phyloP scores from a whole-genome alignment of 2,888 invertebrate species.

The Carterocephalus palaemon region DNA sequence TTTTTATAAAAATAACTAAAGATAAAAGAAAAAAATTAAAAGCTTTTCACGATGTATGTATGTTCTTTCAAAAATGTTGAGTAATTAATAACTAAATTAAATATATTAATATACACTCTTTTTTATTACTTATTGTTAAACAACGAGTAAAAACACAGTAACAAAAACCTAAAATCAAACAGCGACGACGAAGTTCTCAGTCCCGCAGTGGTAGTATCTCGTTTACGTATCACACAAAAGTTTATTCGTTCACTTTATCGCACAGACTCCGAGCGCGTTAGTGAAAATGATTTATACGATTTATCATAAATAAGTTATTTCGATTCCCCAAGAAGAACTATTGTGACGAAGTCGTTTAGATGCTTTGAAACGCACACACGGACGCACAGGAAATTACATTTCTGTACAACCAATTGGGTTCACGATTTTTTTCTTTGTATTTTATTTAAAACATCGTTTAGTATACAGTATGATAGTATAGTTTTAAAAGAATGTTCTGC shows the following conservation, averaged over 20 bases:
- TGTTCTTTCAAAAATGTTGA: too few species aligned
- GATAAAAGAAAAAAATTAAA: too few species aligned
- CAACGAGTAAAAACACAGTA: slow-evolving; percentile 28
- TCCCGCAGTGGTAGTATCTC: slow-evolving; percentile 56
- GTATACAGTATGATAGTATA: too few species aligned
- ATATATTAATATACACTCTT: too few species aligned
- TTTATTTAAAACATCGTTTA: too few species aligned
- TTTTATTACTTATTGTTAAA: not conserved
- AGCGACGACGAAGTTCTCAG: slow-evolving; percentile 30
- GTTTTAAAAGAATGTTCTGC: too few species aligned
- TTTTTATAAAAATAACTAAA: too few species aligned
- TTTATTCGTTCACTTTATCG: slow-evolving; percentile 75
- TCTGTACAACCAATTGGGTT: slow-evolving; percentile 7
- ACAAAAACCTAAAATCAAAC: slow-evolving; percentile 21
- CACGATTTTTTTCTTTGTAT: not conserved
- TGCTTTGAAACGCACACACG: slow-evolving; percentile 8
- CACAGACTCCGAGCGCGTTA: slow-evolving; percentile 59
- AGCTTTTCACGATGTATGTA: too few species aligned
- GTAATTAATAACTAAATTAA: too few species aligned
- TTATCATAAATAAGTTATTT: slow-evolving; percentile 77
- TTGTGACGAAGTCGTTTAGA: slow-evolving; percentile 32
- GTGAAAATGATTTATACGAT: slow-evolving; percentile 75
- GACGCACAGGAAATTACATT: slow-evolving; percentile 17
- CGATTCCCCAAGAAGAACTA: slow-evolving; percentile 63
- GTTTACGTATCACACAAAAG: slow-evolving; percentile 69